Evolutionary conservation across 2,888 invertebrate species (phyloP).

Genomic region (Athalia cordata): DNA sequence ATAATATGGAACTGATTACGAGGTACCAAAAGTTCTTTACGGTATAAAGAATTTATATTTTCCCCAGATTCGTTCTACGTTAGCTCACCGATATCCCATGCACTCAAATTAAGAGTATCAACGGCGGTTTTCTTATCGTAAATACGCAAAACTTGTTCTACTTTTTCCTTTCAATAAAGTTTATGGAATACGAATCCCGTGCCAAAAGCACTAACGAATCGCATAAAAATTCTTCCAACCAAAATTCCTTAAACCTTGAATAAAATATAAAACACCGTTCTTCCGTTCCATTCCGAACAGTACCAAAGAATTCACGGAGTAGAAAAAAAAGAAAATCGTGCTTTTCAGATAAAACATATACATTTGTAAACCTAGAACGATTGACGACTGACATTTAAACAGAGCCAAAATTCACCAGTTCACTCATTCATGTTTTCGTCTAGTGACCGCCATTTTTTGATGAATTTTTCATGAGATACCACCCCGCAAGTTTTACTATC

Average conservation of each 20-base stretch:
- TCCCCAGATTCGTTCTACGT: constrained; percentile 34
- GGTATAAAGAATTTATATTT: constrained; percentile 32
- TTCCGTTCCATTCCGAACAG: too few species aligned
- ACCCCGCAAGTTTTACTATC: not conserved
- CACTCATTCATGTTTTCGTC: not conserved
- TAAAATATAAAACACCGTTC: not conserved
- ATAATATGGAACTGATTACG: constrained; percentile 38
- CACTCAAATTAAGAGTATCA: constrained; percentile 32
- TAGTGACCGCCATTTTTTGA: not conserved
- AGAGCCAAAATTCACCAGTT: not conserved
- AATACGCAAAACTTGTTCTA: constrained; percentile 5
- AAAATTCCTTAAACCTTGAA: too few species aligned
- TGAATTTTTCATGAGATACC: too few species aligned
- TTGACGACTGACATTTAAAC: not conserved
- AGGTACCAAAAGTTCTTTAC: constrained; percentile 4
- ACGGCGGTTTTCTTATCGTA: constrained; percentile 18
- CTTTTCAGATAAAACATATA: too few species aligned
- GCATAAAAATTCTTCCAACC: constrained; percentile 21
- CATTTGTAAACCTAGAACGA: too few species aligned
- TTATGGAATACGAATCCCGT: not conserved
- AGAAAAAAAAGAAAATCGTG: too few species aligned
- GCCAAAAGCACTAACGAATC: constrained; percentile 34
- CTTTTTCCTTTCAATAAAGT: constrained; percentile 8
- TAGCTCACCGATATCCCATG: constrained; percentile 20
- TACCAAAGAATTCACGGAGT: too few species aligned